Conservation (phyloP, 2,797 vertebrate genomes). For the Tolypeutes matacus region DNA sequence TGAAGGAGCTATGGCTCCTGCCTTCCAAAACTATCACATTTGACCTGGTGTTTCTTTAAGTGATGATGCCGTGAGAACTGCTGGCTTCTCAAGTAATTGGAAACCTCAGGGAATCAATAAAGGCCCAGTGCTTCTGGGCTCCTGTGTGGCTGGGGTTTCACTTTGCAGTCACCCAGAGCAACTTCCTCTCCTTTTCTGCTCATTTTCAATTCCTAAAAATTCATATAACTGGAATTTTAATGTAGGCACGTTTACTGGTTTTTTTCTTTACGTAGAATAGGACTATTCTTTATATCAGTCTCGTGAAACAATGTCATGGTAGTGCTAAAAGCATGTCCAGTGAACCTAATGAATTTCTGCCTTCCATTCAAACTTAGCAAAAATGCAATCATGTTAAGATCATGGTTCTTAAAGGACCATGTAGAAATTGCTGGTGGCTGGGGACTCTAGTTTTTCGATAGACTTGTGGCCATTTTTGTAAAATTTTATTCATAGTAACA, state of each 20-base stretch:
- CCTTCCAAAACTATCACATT: background rate
- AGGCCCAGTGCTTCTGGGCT: background rate
- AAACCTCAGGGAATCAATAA: background rate
- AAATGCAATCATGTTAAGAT: background rate
- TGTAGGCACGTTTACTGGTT: background rate
- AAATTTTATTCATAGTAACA: background rate
- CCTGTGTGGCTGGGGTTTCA: background rate
- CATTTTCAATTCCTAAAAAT: slow-evolving; percentile 39
- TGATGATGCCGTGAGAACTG: background rate
- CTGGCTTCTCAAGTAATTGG: background rate
- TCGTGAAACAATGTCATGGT: background rate
- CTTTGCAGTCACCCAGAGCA: background rate
- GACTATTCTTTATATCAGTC: background rate
- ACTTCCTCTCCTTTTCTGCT: background rate
- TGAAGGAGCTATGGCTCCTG: background rate
- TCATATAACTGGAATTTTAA: background rate
- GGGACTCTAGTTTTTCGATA: background rate
- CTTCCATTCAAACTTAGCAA: background rate
- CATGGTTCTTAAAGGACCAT: background rate
- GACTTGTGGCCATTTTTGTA: background rate
- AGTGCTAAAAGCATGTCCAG: background rate
- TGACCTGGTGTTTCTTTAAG: background rate
- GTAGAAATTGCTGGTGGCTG: background rate
- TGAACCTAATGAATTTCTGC: background rate
- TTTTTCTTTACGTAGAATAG: background rate